A percentile compares a stretch with the other conserved stretches of the same genome.
Conservation (phyloP, 1,140 invertebrate genomes). For the Sarcophaga bullata region DNA sequence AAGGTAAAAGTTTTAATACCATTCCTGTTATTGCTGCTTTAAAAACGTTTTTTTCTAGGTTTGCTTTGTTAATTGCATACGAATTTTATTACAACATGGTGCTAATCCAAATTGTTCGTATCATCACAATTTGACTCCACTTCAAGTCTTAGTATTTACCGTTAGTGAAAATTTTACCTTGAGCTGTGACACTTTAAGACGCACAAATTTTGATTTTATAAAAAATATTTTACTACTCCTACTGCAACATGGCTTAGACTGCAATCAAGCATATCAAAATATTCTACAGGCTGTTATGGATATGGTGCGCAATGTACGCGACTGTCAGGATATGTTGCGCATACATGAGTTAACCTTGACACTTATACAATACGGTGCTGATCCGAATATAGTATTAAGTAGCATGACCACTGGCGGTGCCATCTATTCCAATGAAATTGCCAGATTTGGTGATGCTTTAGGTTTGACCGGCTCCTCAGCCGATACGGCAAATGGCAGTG, state of each 20-base stretch:
- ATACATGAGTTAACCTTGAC: constrained; percentile 76
- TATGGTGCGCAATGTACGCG: constrained; percentile 76
- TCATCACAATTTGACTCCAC: constrained; percentile 75
- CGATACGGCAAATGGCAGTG: background rate
- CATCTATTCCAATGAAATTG: constrained; percentile 63
- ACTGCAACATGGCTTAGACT: constrained; percentile 76
- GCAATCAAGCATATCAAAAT: constrained; percentile 73
- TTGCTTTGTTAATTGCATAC: constrained; percentile 79
- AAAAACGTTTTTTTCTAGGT: constrained; percentile 67
- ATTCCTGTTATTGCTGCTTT: constrained; percentile 29
- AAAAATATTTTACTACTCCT: constrained; percentile 75
- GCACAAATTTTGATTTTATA: constrained; percentile 73
- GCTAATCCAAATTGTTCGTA: constrained; percentile 80
- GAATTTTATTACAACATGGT: constrained; percentile 75
- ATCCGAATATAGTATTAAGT: constrained; percentile 72
- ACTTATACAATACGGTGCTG: constrained; percentile 74
- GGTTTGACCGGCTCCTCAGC: constrained; percentile 38
- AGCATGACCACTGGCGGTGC: constrained; percentile 64
- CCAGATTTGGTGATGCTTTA: constrained; percentile 55
- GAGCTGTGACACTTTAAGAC: constrained; percentile 72
- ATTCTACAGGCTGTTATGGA: constrained; percentile 76
- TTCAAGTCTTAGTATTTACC: constrained; percentile 79
- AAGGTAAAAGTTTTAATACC: constrained; percentile 69
- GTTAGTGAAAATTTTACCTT: constrained; percentile 79
- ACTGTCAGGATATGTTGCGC: constrained; percentile 73